These are phyloP conservation scores for Protaetia brevitarsis DNA, from an alignment of 1,140 invertebrate species.

Conservation along the genomic window DNA sequence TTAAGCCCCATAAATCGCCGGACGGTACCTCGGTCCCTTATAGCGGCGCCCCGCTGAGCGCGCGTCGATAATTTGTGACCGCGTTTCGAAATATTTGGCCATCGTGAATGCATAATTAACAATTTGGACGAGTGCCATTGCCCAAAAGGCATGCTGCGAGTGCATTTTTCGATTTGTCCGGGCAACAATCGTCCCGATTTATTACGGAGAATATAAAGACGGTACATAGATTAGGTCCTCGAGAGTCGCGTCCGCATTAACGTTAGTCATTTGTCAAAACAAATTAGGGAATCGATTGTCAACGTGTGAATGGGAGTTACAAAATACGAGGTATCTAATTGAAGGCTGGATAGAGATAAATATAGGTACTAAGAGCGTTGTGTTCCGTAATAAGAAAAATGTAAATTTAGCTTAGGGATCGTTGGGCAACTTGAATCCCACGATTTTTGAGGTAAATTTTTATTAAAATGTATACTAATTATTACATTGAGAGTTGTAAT, in stretches of 20 bases:
- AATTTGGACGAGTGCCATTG: neutral
- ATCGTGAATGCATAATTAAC: conserved; percentile 5
- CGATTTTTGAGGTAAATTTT: too few relatives aligned
- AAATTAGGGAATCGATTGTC: neutral
- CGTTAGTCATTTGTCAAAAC: neutral
- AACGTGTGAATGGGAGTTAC: neutral
- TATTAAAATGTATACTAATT: too few relatives aligned
- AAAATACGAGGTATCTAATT: too few relatives aligned
- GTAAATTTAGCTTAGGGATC: too few relatives aligned
- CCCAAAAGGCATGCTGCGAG: neutral
- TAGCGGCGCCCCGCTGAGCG: neutral
- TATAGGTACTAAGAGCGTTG: too few relatives aligned
- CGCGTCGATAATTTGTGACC: conserved; percentile 10
- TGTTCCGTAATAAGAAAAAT: too few relatives aligned
- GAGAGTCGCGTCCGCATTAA: neutral
- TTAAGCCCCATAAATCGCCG: neutral
- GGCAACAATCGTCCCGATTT: neutral
- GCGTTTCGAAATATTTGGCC: conserved; percentile 13
- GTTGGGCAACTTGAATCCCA: too few relatives aligned
- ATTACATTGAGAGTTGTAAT: too few relatives aligned
- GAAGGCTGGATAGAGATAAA: too few relatives aligned
- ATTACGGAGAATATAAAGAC: neutral
- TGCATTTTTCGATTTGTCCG: neutral
- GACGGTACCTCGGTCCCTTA: neutral
- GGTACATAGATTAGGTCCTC: neutral